Evolutionary conservation across 1,140 invertebrate genomes (phyloP), one percentile per base, ranked within the genome.

Genomic region (Calliopsis andreniformis): DNA sequence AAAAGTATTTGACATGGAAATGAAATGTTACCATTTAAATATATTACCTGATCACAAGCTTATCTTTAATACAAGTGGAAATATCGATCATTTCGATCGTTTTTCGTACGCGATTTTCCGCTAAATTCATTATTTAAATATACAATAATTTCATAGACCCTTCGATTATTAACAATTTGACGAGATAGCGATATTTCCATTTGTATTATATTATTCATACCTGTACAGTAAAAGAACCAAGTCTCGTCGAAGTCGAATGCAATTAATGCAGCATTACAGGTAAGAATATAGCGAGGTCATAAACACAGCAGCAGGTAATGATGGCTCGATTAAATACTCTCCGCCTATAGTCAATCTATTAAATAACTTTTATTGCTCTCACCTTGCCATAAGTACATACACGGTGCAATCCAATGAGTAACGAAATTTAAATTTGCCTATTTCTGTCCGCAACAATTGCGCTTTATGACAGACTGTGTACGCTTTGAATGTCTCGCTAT

Each of bases 11-110:
- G 45, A 51, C 10, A 25, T 55, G 12, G 25, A 45, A 59, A 68
- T 32, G n/a, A 42, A 76, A 62, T 10, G 16, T 49, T 49, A 58
- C 10, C 39, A 7, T 62, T 55, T 45, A 56, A 55, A 25, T 39
- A 62, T 28, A 64, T 73, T 75, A 79, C 77, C 77, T 76, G 72
- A 79, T 79, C 71, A 76, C 77, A 76, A 66, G 64, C 71, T 63
- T 69, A 45, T 32, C 49, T 51, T 56, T 2, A 43, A 75, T 68
- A 56, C 77, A 69, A 68, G 7, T 68, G 39, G 49, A 79, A 79
- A 79, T 68, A 76, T 68, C 72, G 55, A 61, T 8, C 20, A 8
- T 55, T 35, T 18, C 25, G 12, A 64, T 10, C 23, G 16, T 39
- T n/a, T 7, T 10, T 39, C 45, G 4, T 25, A 28, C 1, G 45